Conservation (phyloP, 2,113 vertebrate genomes). For the Pelodiscus sinensis region DNA sequence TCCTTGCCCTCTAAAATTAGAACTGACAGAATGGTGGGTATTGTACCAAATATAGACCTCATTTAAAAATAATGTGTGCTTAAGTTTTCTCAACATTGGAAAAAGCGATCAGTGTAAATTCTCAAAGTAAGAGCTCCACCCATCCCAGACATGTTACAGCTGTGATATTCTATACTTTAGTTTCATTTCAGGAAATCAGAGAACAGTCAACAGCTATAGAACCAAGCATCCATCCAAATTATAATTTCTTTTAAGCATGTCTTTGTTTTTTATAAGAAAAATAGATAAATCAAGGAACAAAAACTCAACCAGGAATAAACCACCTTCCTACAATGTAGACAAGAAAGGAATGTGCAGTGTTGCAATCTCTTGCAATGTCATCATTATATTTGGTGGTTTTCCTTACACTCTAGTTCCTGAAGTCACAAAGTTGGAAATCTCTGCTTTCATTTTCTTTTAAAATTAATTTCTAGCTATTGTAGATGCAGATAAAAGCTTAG, state of each 20-base stretch:
- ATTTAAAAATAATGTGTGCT: slow-evolving; percentile 72
- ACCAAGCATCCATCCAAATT: background rate
- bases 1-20: slow-evolving; percentile 69
- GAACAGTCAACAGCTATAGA: background rate
- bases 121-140: slow-evolving; percentile 12
- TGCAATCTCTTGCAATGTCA: background rate
- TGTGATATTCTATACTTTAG: background rate
- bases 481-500: background rate
- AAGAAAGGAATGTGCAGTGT: background rate
- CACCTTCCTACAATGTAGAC: background rate
- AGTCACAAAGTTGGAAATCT: background rate
- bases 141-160: slow-evolving; percentile 20
- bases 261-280: background rate
- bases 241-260: background rate
- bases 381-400: background rate
- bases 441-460: background rate
- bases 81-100: slow-evolving; percentile 49
- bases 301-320: background rate
- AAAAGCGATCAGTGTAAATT: slow-evolving; percentile 63
- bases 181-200: background rate
- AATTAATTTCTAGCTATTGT: background rate
- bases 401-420: background rate
- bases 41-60: slow-evolving; percentile 70
- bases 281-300: background rate
- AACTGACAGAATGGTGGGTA: slow-evolving; percentile 56